These are phyloP conservation scores for Meloe dianella DNA, from an alignment of 2,888 invertebrate genomes.

Conservation along the genomic window DNA sequence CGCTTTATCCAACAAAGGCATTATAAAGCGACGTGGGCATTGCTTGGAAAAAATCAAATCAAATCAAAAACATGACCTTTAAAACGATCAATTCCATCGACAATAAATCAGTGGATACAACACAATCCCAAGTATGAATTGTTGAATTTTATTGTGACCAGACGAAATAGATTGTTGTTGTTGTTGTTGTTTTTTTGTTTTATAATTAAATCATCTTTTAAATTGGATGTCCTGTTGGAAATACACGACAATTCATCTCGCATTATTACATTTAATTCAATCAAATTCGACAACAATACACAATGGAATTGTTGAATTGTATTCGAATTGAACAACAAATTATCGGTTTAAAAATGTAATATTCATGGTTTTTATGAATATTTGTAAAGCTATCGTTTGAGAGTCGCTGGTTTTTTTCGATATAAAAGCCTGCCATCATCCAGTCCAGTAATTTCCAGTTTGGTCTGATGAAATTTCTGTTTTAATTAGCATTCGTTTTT, in stretches of 20 bases:
- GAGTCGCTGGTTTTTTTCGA: neutral
- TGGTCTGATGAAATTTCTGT: neutral
- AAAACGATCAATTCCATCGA: constrained; percentile 19
- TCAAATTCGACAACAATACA: neutral
- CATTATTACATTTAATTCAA: neutral
- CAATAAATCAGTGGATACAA: constrained; percentile 27
- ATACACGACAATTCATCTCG: neutral
- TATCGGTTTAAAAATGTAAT: too few relatives aligned
- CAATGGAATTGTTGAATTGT: neutral
- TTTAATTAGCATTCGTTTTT: too few relatives aligned
- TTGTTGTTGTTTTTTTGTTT: neutral
- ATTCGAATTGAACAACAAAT: neutral
- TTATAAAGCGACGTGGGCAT: constrained; percentile 29
- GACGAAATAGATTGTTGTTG: neutral
- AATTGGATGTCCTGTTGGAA: neutral
- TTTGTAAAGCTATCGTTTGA: neutral
- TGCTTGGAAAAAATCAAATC: constrained; percentile 18
- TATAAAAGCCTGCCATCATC: neutral
- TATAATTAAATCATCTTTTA: neutral
- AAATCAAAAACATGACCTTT: constrained; percentile 20
- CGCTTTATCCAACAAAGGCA: constrained; percentile 9
- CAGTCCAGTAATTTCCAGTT: neutral
- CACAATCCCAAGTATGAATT: neutral
- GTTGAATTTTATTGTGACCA: neutral
- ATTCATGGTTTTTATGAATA: neutral